Conservation (phyloP, 2,113 vertebrate genomes). For the Antechinus stuartii region DNA sequence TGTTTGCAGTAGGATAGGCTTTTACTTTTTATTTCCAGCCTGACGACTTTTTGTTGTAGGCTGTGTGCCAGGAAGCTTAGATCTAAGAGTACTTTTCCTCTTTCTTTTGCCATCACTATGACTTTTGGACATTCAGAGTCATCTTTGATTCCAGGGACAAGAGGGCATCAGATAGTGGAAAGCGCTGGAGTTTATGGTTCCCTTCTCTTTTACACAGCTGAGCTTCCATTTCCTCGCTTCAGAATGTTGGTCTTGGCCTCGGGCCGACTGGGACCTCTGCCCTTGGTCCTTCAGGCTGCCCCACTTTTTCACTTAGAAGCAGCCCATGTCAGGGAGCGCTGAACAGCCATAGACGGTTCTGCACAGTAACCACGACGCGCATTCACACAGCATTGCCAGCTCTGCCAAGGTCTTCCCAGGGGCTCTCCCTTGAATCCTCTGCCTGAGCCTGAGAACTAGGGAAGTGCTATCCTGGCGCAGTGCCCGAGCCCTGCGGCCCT, state of each 20-base stretch:
- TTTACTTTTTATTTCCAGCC: conserved; percentile 34
- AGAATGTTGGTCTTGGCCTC: background rate
- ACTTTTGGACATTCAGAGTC: background rate
- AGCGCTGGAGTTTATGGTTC: background rate
- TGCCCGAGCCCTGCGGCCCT: too few relatives aligned
- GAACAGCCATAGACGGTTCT: too few relatives aligned
- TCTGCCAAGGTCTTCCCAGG: too few relatives aligned
- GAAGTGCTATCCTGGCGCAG: too few relatives aligned
- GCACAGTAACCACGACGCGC: too few relatives aligned
- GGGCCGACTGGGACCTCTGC: too few relatives aligned
- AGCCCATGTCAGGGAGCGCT: too few relatives aligned
- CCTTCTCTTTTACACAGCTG: accelerated
- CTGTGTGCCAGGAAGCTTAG: background rate
- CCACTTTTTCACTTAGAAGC: too few relatives aligned
- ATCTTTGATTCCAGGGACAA: background rate
- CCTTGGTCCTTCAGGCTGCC: too few relatives aligned
- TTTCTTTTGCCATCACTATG: background rate
- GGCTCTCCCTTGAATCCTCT: too few relatives aligned
- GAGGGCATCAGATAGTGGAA: background rate
- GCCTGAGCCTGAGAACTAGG: too few relatives aligned
- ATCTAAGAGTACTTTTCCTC: background rate
- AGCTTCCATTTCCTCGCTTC: background rate
- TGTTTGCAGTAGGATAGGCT: conserved; percentile 1
- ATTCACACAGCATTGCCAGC: too few relatives aligned
- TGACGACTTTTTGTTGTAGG: conserved; percentile 12